Base-by-base conservation (phyloP, 2,797 vertebrate species). In the Gallirallus australis region DNA sequence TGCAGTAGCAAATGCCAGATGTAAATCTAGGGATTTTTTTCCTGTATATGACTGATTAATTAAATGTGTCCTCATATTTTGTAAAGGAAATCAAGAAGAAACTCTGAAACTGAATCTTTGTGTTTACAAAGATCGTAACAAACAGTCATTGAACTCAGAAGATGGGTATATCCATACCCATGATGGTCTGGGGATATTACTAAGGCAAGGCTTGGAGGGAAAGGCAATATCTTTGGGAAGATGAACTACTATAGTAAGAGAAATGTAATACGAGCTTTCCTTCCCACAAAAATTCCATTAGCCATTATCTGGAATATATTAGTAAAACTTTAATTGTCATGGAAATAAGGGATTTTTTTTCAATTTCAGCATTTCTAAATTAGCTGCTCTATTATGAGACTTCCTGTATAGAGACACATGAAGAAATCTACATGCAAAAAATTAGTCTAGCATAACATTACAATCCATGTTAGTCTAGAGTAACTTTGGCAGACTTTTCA, bases 31-130 rank as follows among this genome's bases (percentile, higher is more conserved):
- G 23, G 56, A 79, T 87, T 88, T 82, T 91, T 91, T 69, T 89
- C 78, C 96, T 68, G 25, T 94, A 70, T 40, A 3, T 93, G 96
- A 96, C 94, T 88, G 96, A 97, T 97, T 96, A 96, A 97, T 96
- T 87, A 97, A 97, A 96, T 61, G 54, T 61, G 80, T 64, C 40
- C 83, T 96, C 94, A 73, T 65, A 83, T 91, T 97, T 97, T 96
- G 96, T 97, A 95, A 95, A 97, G 89, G 76, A 52, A 98, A 97
- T 73, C 59, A 89, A 89, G 79, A 45, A 96, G 40, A 90, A 95
- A 78, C 27, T 69, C 94, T 92, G 86, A 96, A 97, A 95, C 71
- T 66, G 52, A 89, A 79, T 65, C 68, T 92, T 83, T 96, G 65
- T 56, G 28, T 97, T 97, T 97, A 87, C 83, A 84, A 90, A 89